Evolutionary conservation across 2,888 invertebrate genomes (phyloP), one percentile per base, ranked within the genome.

Genomic region (Dermolepida albohirtum): DNA sequence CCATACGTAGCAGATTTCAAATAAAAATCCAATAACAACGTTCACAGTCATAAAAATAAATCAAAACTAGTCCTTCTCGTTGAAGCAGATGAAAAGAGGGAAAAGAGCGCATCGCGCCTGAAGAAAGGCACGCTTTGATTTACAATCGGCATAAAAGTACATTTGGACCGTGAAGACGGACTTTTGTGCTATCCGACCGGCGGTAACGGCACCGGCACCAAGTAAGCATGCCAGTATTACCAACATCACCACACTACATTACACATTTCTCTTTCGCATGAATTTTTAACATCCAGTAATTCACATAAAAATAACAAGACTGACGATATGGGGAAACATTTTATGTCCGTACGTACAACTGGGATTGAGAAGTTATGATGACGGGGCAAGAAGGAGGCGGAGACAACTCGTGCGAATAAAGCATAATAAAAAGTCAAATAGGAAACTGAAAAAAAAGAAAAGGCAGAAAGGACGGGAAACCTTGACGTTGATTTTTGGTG

Each of bases 281-380:
- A 43, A 43, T 57, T 57, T 57, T 57, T 57, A 57, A 59, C 44
- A 29, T 47, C 12, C 44, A 44, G 44, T 29, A 59, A 44, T 29
- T 27, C 44, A 27, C 59, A 44, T 59, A 29, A 59, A 59, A 59
- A 59, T 59, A 44, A 44, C 34, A 57, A 44, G 43, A 43, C 8
- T 10, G 44, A 59, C 59, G 44, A 59, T 59, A 59, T 29, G 44
- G 41, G 34, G 44, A 44, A 59, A 59, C 14, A 44, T 27, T 44
- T 59, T 44, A 43, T 59, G 27, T 29, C 10, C n/a, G 27, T 44
- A 44, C 29, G 10, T 44, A 29, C 44, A 12, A 44, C 44, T 0
- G 12, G n/a, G 10, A 34, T 8, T 34, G 34, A 2, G 10, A 40
- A 54, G 17, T 54, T 54, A 54, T 40, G 10, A 7, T 16, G 39